Evolutionary conservation across 1,140 invertebrate species (phyloP), one percentile per base, ranked within the genome.

Genomic region (Lasioglossum albipes): DNA sequence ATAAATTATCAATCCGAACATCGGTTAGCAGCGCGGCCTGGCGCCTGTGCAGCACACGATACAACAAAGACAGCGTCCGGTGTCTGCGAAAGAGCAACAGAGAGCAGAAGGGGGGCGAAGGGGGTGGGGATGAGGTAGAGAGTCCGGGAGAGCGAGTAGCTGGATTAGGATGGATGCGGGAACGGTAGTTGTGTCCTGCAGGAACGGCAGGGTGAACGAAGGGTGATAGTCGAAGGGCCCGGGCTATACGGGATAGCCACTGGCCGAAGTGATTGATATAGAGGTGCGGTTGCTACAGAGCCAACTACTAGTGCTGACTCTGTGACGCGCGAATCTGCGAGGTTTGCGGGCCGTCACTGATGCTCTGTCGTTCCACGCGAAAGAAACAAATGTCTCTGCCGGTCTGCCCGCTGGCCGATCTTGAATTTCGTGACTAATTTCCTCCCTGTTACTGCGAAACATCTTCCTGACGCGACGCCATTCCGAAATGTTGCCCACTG

Each of bases 1-100:
- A 93, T 93, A 93, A 93, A 93, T 93, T 93, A 93, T 93, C 91
- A 92, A 93, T 93, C 91, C 85, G 90, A 91, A 89, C 91, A 90
- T 93, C 88, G 89, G 92, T 91, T 91, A 91, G 90, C 87, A 71
- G 87, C 87, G 83, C 89, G 87, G 88, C 82, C 84, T 88, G 88
- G 89, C 84, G 87, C 86, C 62, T 79, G 76, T 78, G 71, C 52
- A 73, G 84, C 84, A 86, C 87, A 83, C 84, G 83, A 82, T 76
- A 16, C 31, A 59, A 77, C 81, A 69, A 82, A 85, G 75, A 85
- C 77, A 81, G 71, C 69, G 64, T 45, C 45, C 72, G 65, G 78
- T 73, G 71, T 57, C 54, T 49, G 62, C 70, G 81, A 85, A 86
- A 85, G 86, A 82, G 57, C 45, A 12, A 68, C 81, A 88, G 78